Evolutionary conservation across 2,113 vertebrate species (phyloP).

Genomic region (Sinosuthora webbiana): DNA sequence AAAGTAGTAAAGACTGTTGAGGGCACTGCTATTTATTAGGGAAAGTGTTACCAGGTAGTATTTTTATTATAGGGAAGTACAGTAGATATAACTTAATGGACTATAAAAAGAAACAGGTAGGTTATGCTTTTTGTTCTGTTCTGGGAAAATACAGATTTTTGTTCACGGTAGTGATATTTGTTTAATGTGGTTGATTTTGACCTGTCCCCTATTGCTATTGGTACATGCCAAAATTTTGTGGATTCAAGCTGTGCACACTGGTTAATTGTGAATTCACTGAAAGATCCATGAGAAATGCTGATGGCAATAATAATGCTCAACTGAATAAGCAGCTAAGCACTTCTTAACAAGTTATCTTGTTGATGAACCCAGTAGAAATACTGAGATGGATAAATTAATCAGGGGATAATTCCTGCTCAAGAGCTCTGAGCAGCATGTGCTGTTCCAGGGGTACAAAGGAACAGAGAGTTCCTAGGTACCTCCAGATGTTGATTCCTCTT

Average conservation of each 20-base stretch:
- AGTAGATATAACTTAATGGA: background rate
- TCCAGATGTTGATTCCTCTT: background rate
- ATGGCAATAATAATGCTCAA: background rate
- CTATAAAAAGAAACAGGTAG: background rate
- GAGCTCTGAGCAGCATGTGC: background rate
- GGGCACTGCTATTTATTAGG: background rate
- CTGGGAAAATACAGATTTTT: background rate
- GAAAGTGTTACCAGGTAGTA: background rate
- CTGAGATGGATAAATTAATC: background rate
- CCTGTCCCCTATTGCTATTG: background rate
- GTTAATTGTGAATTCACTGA: slow-evolving; percentile 10
- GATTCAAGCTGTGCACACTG: background rate
- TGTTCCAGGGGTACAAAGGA: background rate
- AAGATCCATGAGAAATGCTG: slow-evolving; percentile 6
- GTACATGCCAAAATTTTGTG: background rate
- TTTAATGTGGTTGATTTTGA: background rate
- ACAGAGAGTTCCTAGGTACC: background rate
- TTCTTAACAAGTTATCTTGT: background rate
- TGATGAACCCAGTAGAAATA: background rate
- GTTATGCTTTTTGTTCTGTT: background rate
- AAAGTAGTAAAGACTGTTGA: background rate
- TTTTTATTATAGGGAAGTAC: background rate
- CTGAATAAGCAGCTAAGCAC: background rate
- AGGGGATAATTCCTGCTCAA: background rate
- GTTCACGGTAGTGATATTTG: background rate